Base-by-base conservation (phyloP, 1,140 invertebrate species). In the Dysdera silvatica region DNA sequence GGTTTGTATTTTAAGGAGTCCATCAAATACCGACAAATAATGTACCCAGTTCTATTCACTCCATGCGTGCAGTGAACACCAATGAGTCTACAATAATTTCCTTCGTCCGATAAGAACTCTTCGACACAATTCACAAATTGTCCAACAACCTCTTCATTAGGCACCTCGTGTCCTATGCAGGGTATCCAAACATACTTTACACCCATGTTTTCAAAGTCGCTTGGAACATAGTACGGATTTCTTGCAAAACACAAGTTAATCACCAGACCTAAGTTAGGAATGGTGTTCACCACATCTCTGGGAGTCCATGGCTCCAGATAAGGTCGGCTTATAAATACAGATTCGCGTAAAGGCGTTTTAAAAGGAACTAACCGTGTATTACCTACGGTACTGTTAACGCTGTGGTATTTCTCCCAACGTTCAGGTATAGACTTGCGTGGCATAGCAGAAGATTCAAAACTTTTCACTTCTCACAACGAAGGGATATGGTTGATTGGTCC, bases 11-110 rank as follows among this genome's bases (percentile, higher is more conserved):
- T 79, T 67, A 87, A 70, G 37, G 81, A 77, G 57, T 86, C 81
- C 18, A 88, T 79, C 67, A 82, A 76, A 67, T 82, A 82, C 41
- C 80, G 81, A 68, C 90, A 94, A 56, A 95, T 84, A 57, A 95
- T 81, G 72, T 90, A 94, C 0, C 91, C 91, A 5, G 89, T 89
- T 60, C 91, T 81, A 74, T 95, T 95, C 3, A 95, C 79, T 10
- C 91, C 91, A 73, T 95, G 89, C 0, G 91, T 93, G 73, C 91
- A 95, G 73, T 94, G 91, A 23, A 95, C 85, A 29, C 88, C 91
- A 70, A 94, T 82, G n/a, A 94, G 71, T 68, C 48, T 24, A 8
- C 18, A 20, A 40, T 20, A 40, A 16, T 40, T 41, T 6, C 23
- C 12, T 16, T 41, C 23, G 3, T 41, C 23, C 12, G 5, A 5